Base-by-base conservation (phyloP, 37 sponge, comb jelly and placozoan genomes). In the Bolinopsis microptera region DNA sequence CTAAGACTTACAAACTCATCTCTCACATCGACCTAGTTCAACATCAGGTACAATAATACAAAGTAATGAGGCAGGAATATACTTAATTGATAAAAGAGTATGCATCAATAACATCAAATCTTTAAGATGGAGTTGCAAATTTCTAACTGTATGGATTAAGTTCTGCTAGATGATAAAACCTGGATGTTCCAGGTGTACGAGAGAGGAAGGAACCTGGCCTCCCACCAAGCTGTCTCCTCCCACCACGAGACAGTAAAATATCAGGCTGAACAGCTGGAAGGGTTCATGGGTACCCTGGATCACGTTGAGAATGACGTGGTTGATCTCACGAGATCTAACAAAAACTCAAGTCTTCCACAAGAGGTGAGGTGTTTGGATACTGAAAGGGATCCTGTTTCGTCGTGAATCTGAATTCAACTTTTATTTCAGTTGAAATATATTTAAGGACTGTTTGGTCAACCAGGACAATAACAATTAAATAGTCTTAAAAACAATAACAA, bases 251-350 rank as follows among this genome's bases (percentile, higher is more conserved):
- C 90, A 1, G 90, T 86, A n/a, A 35, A 41, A 48, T 86, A 41
- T 48, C 90, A 86, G 90, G 61, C 61, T 86, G 90, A 86, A 27
- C 90, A 86, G 61, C 90, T 86, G 90, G 90, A 86, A 48, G 30
- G 39, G 90, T 86, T 86, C 31, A 86, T 36, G 90, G 90, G 90
- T 24, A 34, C 61, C 16, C 41, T 86, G n/a, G 0, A 0, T 22
- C 28, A 40, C 0, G 25, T 86, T 9, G 61, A 86, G 90, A 38
- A 41, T 0, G 90, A 86, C 8, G 90, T 86, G 41, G 90, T 36
- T 28, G 90, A 41, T 8, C 61, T 86, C 25, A 35, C 39, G 3
- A 33, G 38, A 18, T 18, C 35, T 36, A 38, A 18, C 21, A 32
- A 16, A 3, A 32, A 27, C 80, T 32, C 27, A 21, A 32, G 33